Base-by-base conservation (phyloP, 2,888 invertebrate genomes). In the Meteorus cinctellus region DNA sequence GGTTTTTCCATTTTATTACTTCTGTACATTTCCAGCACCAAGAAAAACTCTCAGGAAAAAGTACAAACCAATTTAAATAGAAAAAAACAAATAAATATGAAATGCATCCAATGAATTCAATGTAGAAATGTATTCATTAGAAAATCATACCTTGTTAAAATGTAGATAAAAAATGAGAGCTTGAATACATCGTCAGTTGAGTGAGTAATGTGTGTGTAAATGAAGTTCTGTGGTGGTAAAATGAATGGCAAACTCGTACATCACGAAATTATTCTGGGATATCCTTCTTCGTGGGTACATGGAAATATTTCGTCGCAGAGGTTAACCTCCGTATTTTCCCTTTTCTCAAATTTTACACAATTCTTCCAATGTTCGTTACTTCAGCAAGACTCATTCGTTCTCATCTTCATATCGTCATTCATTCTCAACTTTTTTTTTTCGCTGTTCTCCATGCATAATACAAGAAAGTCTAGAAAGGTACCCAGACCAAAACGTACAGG, bases 261-360 rank as follows among this genome's bases (percentile, higher is more conserved):
- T 84, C 81, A 83, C 81, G 81, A 83, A 86, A 87, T 88, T 86
- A 86, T 85, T 86, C 83, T 81, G 77, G 80, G 78, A 82, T 82
- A 84, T 84, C 80, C 80, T 83, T 80, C 81, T 81, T 80, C 78
- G 77, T 77, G 80, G 81, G 81, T 82, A 84, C 84, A 82, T 78
- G 84, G 82, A 82, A 85, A 87, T 86, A 87, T 86, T 85, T 86
- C 84, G 84, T 80, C 75, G 79, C 78, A 81, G 81, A 77, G 73
- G 72, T 73, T 72, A 72, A 65, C 76, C 75, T 66, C 67, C 62
- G 71, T 67, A 65, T 65, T 66, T 27, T 66, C 27, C 67, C 24
- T n/a, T 41, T 62, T 36, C 72, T 51, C 69, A 36, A 36, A 77
- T 60, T 48, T 34, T 36, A 62, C n/a, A 48, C 19, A 48, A 48